Evolutionary conservation across 2,113 vertebrate genomes (phyloP).

Genomic region (Stictonetta naevosa): DNA sequence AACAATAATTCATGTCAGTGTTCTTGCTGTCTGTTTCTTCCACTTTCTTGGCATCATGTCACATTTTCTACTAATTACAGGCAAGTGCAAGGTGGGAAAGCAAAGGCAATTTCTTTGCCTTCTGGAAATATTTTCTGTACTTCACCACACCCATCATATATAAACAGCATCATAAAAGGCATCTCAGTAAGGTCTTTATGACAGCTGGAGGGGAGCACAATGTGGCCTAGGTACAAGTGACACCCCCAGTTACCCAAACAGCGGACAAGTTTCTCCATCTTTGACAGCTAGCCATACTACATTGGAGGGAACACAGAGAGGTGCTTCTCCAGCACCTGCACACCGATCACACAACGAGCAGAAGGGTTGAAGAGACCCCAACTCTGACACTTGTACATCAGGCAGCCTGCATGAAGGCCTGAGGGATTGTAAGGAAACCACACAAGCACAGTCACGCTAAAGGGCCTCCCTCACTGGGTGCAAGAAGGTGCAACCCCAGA

Average conservation of each 20-base stretch:
- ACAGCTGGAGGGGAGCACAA: not conserved
- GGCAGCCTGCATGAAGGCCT: not conserved
- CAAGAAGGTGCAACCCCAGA: not conserved
- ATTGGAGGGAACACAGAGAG: not conserved
- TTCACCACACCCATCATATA: not conserved
- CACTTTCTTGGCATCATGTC: not conserved
- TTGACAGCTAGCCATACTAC: not conserved
- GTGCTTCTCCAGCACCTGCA: not conserved
- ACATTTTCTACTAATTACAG: constrained; percentile 24
- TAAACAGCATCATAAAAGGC: not conserved
- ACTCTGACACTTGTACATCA: not conserved
- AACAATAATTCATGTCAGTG: not conserved
- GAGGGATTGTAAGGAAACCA: not conserved
- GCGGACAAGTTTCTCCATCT: not conserved
- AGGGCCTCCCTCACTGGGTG: not conserved
- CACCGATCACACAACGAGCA: not conserved
- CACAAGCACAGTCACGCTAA: not conserved
- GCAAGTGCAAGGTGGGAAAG: not conserved
- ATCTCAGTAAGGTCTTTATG: not conserved
- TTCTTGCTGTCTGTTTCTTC: not conserved
- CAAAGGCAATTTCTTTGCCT: constrained; percentile 10
- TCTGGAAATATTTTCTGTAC: not conserved
- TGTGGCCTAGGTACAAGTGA: not conserved
- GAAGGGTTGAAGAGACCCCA: not conserved
- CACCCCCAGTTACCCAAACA: not conserved